phyloP scores from a whole-genome alignment of 1,140 invertebrate genomes.

The Paracyclopina nana region DNA sequence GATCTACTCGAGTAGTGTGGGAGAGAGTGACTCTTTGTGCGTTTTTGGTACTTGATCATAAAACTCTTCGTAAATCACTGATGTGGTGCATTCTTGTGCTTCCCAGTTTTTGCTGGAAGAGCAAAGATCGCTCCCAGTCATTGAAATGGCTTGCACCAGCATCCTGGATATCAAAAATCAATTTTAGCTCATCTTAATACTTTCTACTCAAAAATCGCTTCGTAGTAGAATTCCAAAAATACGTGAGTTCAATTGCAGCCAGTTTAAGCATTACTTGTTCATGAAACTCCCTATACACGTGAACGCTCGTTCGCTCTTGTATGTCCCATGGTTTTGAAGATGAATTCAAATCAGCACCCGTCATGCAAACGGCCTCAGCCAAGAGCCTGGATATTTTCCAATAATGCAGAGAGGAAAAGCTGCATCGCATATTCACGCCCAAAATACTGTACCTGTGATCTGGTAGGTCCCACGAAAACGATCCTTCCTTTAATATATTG shows the following conservation, averaged over 20 bases:
- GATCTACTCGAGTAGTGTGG: background rate
- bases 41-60: constrained; percentile 50
- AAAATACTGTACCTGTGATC: constrained; percentile 35
- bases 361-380: constrained; percentile 53
- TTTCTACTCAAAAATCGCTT: background rate
- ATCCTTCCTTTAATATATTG: constrained; percentile 32
- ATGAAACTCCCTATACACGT: constrained; percentile 70
- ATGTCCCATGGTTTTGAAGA: constrained; percentile 61
- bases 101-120: constrained; percentile 61
- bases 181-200: background rate
- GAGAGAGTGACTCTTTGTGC: background rate
- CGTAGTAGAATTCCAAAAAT: background rate
- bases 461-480: constrained; percentile 38
- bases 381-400: constrained; percentile 27
- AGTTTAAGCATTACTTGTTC: constrained; percentile 35
- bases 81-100: constrained; percentile 52
- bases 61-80: constrained; percentile 66
- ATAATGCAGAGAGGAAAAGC: background rate
- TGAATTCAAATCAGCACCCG: constrained; percentile 54
- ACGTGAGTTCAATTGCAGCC: background rate
- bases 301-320: constrained; percentile 51
- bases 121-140: constrained; percentile 63
- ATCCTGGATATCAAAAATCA: constrained; percentile 24
- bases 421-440: background rate
- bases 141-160: constrained; percentile 45